A percentile compares a stretch with the other conserved stretches of the same genome.
phyloP scores from a whole-genome alignment of 1,140 invertebrate species.

The Hermetia illucens region DNA sequence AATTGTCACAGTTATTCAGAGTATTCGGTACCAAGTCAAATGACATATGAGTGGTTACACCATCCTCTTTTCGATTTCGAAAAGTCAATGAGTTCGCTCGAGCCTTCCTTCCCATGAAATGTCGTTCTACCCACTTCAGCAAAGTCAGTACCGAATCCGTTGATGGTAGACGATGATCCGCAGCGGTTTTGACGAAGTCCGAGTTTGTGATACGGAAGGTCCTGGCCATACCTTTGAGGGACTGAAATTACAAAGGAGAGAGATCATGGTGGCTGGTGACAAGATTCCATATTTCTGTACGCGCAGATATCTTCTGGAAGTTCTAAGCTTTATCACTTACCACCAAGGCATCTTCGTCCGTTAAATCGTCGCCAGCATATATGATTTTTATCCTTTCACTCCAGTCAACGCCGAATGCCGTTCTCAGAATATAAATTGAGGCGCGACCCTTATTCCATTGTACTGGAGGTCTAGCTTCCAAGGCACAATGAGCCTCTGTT shows the following conservation, averaged over 20 bases:
- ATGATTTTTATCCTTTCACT: conserved; percentile 79
- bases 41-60: conserved; percentile 59
- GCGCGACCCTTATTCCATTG: conserved; percentile 83
- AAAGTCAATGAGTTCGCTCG: conserved; percentile 41
- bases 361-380: conserved; percentile 78
- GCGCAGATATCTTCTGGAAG: no score
- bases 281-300: no score
- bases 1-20: no score
- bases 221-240: conserved; percentile 76
- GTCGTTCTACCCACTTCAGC: conserved; percentile 78
- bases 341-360: conserved; percentile 84
- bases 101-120: conserved; percentile 60
- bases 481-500: conserved; percentile 62
- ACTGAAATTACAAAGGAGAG: conserved; percentile 40
- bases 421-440: conserved; percentile 77
- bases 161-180: conserved; percentile 68
- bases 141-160: conserved; percentile 78
- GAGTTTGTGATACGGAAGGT: conserved; percentile 78
- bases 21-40: conserved; percentile 35
- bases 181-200: conserved; percentile 70
- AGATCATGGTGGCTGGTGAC: no score
- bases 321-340: no score
- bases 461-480: conserved; percentile 78
- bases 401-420: conserved; percentile 82
- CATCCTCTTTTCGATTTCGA: conserved; percentile 41